A percentile compares a stretch with the other conserved stretches of the same genome.
These are phyloP conservation scores for Propithecus deckenii DNA, from an alignment of 2,797 vertebrate genomes.

Conservation along the genomic window DNA sequence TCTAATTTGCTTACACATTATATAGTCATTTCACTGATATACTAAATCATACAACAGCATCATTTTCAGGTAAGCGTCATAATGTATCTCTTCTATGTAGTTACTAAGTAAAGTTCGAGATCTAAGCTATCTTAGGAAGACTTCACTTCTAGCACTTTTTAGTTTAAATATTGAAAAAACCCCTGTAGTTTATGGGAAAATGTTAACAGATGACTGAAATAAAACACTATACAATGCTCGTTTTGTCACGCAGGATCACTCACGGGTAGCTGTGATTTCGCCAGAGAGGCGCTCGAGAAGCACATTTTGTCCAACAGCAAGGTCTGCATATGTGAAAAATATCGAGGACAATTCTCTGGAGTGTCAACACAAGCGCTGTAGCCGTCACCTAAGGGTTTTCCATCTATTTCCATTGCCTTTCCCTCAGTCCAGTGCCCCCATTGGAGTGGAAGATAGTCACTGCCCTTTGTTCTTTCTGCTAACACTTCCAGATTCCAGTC, in stretches of 20 bases:
- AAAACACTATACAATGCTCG: neutral
- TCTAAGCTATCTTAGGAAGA: neutral
- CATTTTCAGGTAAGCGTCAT: constrained; percentile 29
- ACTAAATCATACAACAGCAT: neutral
- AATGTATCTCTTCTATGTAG: constrained; percentile 32
- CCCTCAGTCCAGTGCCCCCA: neutral
- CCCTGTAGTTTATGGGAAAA: neutral
- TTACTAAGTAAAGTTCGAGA: constrained; percentile 55
- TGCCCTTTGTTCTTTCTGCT: neutral
- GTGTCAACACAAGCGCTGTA: neutral
- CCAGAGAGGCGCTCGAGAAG: neutral
- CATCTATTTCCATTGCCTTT: neutral
- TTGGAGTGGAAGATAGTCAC: neutral
- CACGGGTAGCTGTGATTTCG: neutral
- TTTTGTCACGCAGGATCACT: neutral
- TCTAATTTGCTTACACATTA: constrained; percentile 32
- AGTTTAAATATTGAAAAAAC: neutral
- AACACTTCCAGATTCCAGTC: neutral
- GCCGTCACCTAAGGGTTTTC: neutral
- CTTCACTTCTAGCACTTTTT: neutral
- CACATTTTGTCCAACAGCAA: neutral
- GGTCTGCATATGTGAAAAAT: neutral
- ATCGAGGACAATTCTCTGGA: neutral
- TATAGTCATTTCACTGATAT: neutral
- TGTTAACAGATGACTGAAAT: constrained; percentile 53